These are phyloP conservation scores for Sarcophaga variegata DNA, from an alignment of 2,888 invertebrate genomes.

Conservation along the genomic window DNA sequence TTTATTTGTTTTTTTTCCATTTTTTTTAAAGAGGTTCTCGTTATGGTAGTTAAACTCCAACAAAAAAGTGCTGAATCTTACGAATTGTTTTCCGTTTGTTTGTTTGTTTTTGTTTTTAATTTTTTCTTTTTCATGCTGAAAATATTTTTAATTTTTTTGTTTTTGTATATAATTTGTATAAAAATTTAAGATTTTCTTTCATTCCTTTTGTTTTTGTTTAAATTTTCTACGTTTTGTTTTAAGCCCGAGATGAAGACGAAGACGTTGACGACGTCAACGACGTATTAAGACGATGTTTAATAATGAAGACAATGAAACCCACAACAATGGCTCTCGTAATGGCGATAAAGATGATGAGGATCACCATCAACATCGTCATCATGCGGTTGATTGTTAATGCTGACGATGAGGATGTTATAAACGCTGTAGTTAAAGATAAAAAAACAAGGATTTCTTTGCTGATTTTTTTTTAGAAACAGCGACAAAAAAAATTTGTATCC, in stretches of 20 bases:
- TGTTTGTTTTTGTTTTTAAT: slow-evolving; percentile 18
- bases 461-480: background rate
- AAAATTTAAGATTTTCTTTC: too few species aligned
- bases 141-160: slow-evolving; percentile 45
- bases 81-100: slow-evolving; percentile 45
- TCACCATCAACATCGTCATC: slow-evolving; percentile 43
- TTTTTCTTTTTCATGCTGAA: too few species aligned
- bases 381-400: slow-evolving; percentile 54
- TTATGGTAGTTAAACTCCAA: slow-evolving; percentile 30
- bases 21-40: slow-evolving; percentile 8
- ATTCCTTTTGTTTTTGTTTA: too few species aligned
- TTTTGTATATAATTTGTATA: background rate
- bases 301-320: slow-evolving; percentile 66
- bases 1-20: background rate
- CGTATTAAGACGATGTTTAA: slow-evolving; percentile 6
- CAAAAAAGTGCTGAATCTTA: slow-evolving; percentile 42
- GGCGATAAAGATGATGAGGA: slow-evolving; percentile 50
- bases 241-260: background rate
- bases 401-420: slow-evolving; percentile 64
- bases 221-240: too few species aligned
- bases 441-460: slow-evolving; percentile 18
- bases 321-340: slow-evolving; percentile 52
- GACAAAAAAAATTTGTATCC: background rate
- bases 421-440: slow-evolving; percentile 49
- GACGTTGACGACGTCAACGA: background rate